Evolutionary conservation across 1,140 invertebrate species (phyloP).

Genomic region (Trachymyrmex septentrionalis): DNA sequence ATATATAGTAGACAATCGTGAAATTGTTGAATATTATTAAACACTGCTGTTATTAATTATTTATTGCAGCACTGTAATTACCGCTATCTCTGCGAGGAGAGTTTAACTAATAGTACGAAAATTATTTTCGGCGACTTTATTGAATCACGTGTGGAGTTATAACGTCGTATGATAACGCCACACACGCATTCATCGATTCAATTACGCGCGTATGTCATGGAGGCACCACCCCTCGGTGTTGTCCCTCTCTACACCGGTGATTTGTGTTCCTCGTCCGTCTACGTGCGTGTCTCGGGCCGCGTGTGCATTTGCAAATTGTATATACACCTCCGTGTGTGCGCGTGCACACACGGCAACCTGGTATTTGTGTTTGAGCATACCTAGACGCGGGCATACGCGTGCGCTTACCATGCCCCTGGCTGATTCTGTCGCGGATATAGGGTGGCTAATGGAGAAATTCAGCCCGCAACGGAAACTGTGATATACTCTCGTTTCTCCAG

Average conservation of each 20-base stretch:
- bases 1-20: no score
- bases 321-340: slow-evolving; percentile 37
- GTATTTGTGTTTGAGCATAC: slow-evolving; percentile 41
- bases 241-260: slow-evolving; percentile 73
- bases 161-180: slow-evolving; percentile 47
- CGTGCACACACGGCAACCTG: slow-evolving; percentile 6
- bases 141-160: slow-evolving; percentile 14
- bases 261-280: slow-evolving; percentile 74
- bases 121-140: slow-evolving; percentile 42
- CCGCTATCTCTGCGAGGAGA: background rate
- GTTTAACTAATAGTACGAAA: background rate
- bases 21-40: background rate
- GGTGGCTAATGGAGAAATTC: slow-evolving; percentile 78
- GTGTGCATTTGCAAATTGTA: slow-evolving; percentile 64
- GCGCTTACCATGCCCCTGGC: slow-evolving; percentile 9
- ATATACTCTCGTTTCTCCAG: slow-evolving; percentile 45
- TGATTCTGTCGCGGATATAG: slow-evolving; percentile 61
- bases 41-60: background rate
- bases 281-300: slow-evolving; percentile 68
- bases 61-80: background rate
- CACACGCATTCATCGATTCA: slow-evolving; percentile 62
- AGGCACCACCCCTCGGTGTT: slow-evolving; percentile 70
- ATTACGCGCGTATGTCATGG: slow-evolving; percentile 70
- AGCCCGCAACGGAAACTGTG: slow-evolving; percentile 77
- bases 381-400: slow-evolving; percentile 43